A percentile compares a stretch with the other conserved stretches of the same genome.
These are phyloP conservation scores for Drosophila sordidapex DNA, from an alignment of 2,888 invertebrate genomes.

Conservation along the genomic window DNA sequence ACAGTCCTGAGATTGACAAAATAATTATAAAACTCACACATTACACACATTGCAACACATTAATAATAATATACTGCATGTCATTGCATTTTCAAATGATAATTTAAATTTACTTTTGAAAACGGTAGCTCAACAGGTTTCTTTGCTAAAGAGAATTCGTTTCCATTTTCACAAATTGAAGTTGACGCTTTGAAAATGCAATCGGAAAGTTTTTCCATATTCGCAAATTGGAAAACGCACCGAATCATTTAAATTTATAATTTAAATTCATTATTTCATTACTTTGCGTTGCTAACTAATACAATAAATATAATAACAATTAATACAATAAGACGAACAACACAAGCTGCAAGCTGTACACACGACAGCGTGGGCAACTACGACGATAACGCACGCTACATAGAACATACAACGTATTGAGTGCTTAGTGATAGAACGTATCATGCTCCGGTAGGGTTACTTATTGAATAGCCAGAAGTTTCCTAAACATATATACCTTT, in stretches of 20 bases:
- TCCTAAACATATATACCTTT: not conserved
- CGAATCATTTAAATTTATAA: not conserved
- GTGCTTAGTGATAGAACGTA: too few species aligned
- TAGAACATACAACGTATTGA: too few species aligned
- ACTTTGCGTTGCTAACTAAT: not conserved
- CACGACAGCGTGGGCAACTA: not conserved
- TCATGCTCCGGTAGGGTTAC: not conserved
- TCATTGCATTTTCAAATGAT: too few species aligned
- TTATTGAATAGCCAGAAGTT: not conserved
- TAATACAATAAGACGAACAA: not conserved
- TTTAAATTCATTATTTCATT: not conserved
- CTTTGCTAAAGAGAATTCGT: too few species aligned
- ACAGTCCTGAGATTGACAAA: too few species aligned
- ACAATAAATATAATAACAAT: not conserved
- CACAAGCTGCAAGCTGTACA: not conserved
- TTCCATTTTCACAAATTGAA: too few species aligned
- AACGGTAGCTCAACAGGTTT: too few species aligned
- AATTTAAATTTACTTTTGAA: too few species aligned
- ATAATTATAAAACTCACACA: too few species aligned
- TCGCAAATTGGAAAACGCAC: not conserved
- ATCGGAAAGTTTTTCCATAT: not conserved
- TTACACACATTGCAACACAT: too few species aligned
- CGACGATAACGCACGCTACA: too few species aligned
- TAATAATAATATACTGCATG: too few species aligned
- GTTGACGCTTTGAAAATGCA: not conserved